Percentiles rank a stretch among this genome's conserved stretches.
Evolutionary conservation across 2,113 vertebrate genomes (phyloP).

Genomic region (Catharus bicknelli): DNA sequence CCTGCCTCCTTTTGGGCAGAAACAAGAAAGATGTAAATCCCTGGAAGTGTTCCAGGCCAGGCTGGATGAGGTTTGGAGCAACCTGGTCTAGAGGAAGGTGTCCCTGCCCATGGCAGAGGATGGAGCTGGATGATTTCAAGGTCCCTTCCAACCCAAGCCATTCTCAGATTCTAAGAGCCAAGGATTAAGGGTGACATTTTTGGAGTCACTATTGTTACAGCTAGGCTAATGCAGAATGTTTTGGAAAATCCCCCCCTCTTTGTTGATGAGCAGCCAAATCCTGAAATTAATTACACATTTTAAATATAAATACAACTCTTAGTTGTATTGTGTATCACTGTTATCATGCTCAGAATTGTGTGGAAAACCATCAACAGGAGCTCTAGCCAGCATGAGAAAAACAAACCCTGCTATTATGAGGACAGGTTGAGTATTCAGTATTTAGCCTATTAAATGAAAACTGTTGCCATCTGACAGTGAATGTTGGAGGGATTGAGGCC

Average conservation of each 20-base stretch:
- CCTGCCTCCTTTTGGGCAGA: neutral
- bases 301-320: neutral
- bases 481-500: constrained; percentile 43
- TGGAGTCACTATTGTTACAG: neutral
- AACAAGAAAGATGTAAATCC: neutral
- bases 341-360: neutral
- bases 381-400: neutral
- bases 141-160: neutral
- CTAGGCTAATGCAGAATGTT: neutral
- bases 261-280: neutral
- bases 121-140: neutral
- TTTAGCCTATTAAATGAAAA: constrained; percentile 1
- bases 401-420: neutral
- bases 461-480: constrained; percentile 21
- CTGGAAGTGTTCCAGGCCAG: neutral
- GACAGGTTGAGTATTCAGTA: neutral
- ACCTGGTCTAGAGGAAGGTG: neutral
- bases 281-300: neutral
- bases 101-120: neutral
- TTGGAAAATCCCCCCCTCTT: neutral
- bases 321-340: too few relatives aligned
- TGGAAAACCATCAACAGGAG: neutral
- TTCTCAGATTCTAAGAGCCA: neutral
- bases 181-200: neutral
- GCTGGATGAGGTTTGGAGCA: neutral